Conservation (phyloP, 2,888 invertebrate genomes). For the Disparrhopalites patrizii region DNA sequence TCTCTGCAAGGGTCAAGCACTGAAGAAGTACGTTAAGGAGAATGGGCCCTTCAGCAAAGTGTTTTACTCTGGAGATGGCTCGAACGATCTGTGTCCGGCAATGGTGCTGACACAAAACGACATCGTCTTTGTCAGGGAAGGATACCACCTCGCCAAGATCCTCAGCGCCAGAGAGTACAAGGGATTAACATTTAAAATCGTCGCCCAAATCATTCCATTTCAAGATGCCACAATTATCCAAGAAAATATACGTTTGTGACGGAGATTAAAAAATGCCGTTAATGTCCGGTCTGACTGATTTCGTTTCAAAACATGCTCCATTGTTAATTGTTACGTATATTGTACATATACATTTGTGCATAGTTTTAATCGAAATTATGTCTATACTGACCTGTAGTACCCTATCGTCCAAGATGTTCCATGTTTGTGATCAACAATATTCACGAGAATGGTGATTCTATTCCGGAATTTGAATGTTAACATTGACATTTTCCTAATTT, state of each 20-base stretch:
- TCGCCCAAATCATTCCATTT: conserved; percentile 50
- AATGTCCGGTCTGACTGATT: no score
- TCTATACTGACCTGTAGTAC: no score
- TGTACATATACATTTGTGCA: no score
- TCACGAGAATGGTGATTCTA: no score
- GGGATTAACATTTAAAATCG: conserved; percentile 46
- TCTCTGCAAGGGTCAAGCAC: conserved; percentile 71
- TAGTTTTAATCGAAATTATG: no score
- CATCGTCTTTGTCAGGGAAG: conserved; percentile 63
- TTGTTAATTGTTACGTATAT: no score
- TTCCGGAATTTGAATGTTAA: no score
- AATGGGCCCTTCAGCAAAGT: conserved; percentile 58
- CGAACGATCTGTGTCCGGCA: conserved; percentile 73
- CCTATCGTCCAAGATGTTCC: no score
- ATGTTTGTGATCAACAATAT: no score
- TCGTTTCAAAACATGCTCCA: no score
- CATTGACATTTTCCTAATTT: no score
- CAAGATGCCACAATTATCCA: conserved; percentile 17
- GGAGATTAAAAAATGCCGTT: neutral
- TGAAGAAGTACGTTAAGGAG: conserved; percentile 61
- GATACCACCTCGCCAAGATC: conserved; percentile 52
- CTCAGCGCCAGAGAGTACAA: conserved; percentile 39
- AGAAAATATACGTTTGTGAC: neutral
- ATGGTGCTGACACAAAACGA: conserved; percentile 60
- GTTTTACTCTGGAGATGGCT: conserved; percentile 71